These are phyloP conservation scores for Alligator sinensis DNA, from an alignment of 2,113 vertebrate genomes.

Conservation along the genomic window DNA sequence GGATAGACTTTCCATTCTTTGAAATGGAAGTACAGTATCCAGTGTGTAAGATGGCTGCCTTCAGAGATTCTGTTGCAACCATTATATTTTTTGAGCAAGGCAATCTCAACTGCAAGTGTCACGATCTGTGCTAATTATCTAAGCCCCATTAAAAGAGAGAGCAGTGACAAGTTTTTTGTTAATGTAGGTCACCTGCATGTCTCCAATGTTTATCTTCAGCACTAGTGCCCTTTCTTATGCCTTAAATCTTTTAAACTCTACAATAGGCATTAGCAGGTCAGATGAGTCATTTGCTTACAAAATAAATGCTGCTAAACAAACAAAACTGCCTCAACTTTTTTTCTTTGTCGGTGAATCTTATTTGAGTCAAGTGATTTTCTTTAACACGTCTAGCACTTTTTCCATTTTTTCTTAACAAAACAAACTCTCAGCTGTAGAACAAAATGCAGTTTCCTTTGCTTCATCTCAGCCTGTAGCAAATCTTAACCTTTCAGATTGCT, in stretches of 20 bases:
- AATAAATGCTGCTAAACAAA: background rate
- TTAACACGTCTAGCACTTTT: background rate
- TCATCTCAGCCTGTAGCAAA: constrained; percentile 18
- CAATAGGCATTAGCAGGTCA: background rate
- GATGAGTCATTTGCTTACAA: background rate
- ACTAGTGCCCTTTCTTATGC: background rate
- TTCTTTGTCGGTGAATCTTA: background rate
- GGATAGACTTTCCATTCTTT: background rate
- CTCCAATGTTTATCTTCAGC: constrained; percentile 6
- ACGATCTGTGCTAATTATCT: background rate
- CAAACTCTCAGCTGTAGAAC: background rate
- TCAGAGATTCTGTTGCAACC: background rate
- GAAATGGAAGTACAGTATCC: background rate
- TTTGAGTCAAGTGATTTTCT: background rate
- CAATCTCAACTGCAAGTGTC: background rate
- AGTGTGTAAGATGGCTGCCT: background rate
- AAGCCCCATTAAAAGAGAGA: background rate
- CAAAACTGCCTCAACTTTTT: background rate
- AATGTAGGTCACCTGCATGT: background rate
- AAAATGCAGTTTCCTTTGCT: background rate
- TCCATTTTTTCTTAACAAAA: background rate
- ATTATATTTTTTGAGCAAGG: background rate
- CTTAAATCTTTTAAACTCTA: background rate
- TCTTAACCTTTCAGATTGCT: constrained; percentile 18
- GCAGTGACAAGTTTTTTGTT: background rate